A percentile compares a stretch with the other conserved stretches of the same genome.
Conservation (phyloP, 2,113 vertebrate species). For the Mixornis gularis region DNA sequence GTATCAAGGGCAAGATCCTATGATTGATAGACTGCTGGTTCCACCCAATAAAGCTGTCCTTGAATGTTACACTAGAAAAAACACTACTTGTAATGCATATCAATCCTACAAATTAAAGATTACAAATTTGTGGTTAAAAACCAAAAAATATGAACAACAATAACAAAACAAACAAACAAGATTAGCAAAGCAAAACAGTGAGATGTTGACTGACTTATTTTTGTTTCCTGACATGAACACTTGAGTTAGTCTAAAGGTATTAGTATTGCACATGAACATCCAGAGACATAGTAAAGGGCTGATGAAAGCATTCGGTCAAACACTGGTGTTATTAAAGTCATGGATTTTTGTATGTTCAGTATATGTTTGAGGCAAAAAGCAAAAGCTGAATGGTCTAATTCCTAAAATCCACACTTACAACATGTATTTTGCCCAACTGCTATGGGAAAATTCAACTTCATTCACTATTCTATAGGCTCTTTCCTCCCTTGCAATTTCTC, state of each 20-base stretch:
- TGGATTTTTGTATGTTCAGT: neutral
- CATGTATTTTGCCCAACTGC: neutral
- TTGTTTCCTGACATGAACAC: neutral
- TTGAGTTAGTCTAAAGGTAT: neutral
- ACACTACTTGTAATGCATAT: neutral
- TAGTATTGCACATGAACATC: neutral
- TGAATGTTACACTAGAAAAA: neutral
- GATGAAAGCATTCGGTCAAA: neutral
- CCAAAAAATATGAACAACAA: neutral
- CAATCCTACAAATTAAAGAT: neutral
- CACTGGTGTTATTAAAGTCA: neutral
- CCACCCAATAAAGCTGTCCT: neutral
- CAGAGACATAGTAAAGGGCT: neutral
- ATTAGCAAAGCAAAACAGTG: neutral
- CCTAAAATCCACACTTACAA: neutral
- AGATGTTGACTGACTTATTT: neutral
- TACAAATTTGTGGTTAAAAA: neutral
- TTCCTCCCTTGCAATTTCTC: neutral
- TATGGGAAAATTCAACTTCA: neutral
- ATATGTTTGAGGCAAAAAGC: neutral
- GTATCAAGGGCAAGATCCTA: neutral
- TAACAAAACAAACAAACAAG: neutral
- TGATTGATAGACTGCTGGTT: neutral
- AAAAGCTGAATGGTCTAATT: neutral
- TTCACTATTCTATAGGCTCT: neutral